phyloP scores from a whole-genome alignment of 2,797 vertebrate species.

The Micropoecilia bifurca region DNA sequence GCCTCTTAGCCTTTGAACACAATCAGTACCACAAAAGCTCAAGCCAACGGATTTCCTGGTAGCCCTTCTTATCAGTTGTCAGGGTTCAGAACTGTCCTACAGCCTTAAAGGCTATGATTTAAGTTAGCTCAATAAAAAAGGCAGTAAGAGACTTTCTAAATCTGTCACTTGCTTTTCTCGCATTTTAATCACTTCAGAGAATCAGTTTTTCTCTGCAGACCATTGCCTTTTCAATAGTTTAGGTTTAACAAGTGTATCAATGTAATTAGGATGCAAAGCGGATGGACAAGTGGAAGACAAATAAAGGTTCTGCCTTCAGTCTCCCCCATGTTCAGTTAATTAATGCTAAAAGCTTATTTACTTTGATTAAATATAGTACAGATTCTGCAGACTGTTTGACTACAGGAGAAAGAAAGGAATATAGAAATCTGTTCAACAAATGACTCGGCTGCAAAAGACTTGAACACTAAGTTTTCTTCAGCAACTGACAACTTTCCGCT shows the following conservation, averaged over 20 bases:
- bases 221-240: neutral
- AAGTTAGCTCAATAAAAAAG: neutral
- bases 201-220: constrained; percentile 32
- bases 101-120: constrained; percentile 4
- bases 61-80: neutral
- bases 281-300: constrained; percentile 18
- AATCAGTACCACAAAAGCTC: constrained; percentile 9
- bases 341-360: constrained; percentile 18
- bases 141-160: constrained; percentile 1
- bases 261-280: constrained; percentile 10
- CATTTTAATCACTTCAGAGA: constrained; percentile 36
- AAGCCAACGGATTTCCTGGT: neutral
- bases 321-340: constrained; percentile 10
- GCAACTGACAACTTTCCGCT: neutral
- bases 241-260: constrained; percentile 11
- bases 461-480: neutral
- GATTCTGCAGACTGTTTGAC: constrained; percentile 4
- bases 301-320: constrained; percentile 20
- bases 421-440: neutral
- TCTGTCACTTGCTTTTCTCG: neutral
- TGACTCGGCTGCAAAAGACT: neutral
- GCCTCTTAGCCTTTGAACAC: neutral
- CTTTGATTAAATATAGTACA: constrained; percentile 1
- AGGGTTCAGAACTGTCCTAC: neutral
- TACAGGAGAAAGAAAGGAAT: neutral